Conservation (phyloP, 2,888 invertebrate species). For the Brachyopa scutellaris region DNA sequence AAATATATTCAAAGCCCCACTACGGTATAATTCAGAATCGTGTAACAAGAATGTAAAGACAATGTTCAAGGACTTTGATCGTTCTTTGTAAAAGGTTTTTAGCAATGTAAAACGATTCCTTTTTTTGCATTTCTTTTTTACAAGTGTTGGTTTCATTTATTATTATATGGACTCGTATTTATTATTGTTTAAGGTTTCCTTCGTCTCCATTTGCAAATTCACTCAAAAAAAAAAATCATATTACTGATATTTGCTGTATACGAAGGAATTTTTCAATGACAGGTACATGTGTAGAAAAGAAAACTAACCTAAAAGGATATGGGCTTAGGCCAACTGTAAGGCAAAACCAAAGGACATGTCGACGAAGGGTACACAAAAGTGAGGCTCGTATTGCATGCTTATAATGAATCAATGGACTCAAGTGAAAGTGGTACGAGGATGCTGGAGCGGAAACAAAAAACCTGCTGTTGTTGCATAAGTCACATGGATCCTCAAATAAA, state of each 20-base stretch:
- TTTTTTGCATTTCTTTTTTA: constrained; percentile 36
- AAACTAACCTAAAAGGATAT: constrained; percentile 26
- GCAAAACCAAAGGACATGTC: neutral
- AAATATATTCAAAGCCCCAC: too few relatives aligned
- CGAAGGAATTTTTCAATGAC: constrained; percentile 66
- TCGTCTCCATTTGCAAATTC: constrained; percentile 4
- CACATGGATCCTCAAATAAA: constrained; percentile 27
- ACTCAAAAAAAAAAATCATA: constrained; percentile 39
- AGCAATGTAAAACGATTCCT: constrained; percentile 53
- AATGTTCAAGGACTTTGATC: neutral
- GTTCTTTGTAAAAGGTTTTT: constrained; percentile 27
- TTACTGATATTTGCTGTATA: constrained; percentile 53
- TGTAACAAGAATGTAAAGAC: constrained; percentile 12
- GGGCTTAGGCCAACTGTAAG: constrained; percentile 41
- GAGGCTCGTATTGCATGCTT: constrained; percentile 41
- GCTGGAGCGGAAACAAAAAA: constrained; percentile 7
- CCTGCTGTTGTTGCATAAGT: constrained; percentile 42
- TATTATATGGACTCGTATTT: neutral
- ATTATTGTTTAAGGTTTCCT: constrained; percentile 1
- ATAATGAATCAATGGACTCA: constrained; percentile 52
- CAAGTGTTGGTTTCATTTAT: constrained; percentile 48
- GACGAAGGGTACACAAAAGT: constrained; percentile 12
- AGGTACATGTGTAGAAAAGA: constrained; percentile 32
- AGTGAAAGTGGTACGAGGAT: constrained; percentile 21
- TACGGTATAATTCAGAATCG: too few relatives aligned